Evolutionary conservation across 2,888 invertebrate genomes (phyloP), one percentile per base, ranked within the genome.

Genomic region (Amphiduros pacificus): DNA sequence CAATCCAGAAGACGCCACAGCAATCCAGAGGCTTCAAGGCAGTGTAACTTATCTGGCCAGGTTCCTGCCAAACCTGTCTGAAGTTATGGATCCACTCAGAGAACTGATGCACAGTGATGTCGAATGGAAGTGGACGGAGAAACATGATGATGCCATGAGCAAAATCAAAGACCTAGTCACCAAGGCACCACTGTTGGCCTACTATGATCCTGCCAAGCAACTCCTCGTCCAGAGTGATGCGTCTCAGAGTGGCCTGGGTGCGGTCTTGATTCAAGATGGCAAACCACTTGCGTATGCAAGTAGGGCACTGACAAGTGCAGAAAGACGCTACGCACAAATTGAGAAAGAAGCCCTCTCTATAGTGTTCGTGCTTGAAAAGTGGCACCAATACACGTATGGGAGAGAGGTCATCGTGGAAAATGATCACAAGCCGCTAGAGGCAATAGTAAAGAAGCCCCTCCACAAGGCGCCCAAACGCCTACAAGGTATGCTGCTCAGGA

Each of bases 1-100:
- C 14, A 56, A 49, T 26, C 69, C 70, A 36, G 24, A 28, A 36
- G 68, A 69, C 50, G 68, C 69, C 52, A 61, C 68, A 49, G 69
- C 67, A 4, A 56, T 69, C 0, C 26, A 67, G 17, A 14, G 66
- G 9, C 56, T 66, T 28, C 58, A 63, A 11, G 68, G 70, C 20
- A 60, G 61, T 26, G 50, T 65, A 3, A 67, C 64, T 29, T 68
- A 65, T 27, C 62, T 69, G 17, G 31, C 58, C 2, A 54, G 49
- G 27, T 67, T 68, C 51, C 9, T 64, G 4, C 61, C 60, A 2
- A 58, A 64, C n/a, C 50, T 67, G 1, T 56, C 65, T 14, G 59
- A 62, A 1, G 50, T 61, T 1, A 41, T 44, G 2, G 29, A 58
- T 2, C 67, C 64, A 11, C 50, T 68, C 2, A 53, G 49, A 0